These are phyloP conservation scores for Smithornis capensis DNA, from an alignment of 2,113 vertebrate species.

Conservation along the genomic window DNA sequence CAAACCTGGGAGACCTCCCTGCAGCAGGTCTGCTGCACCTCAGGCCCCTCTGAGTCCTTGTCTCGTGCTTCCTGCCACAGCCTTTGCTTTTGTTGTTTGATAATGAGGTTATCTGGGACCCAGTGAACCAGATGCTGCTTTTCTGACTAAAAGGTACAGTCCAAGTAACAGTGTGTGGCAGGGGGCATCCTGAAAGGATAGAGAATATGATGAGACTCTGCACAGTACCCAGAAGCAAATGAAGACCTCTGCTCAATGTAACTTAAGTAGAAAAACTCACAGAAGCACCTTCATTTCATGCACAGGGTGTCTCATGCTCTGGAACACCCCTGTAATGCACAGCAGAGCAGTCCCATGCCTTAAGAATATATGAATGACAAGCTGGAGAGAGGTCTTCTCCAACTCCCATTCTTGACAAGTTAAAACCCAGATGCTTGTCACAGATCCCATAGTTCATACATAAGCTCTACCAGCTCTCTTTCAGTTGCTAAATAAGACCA, in stretches of 20 bases:
- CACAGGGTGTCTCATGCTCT: not conserved
- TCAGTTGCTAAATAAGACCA: not conserved
- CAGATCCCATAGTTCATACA: not conserved
- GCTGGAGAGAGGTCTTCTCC: not conserved
- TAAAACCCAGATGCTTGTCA: not conserved
- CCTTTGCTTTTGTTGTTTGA: not conserved
- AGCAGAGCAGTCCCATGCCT: not conserved
- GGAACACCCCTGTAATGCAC: not conserved
- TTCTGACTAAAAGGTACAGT: not conserved
- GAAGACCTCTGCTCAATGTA: not conserved
- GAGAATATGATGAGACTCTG: not conserved
- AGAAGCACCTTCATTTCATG: not conserved
- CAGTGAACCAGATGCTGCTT: not conserved
- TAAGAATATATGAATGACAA: not conserved
- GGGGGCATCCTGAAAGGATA: not conserved
- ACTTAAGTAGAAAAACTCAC: not conserved
- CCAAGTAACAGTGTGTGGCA: not conserved
- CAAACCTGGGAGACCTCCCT: not conserved
- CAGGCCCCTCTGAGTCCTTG: not conserved
- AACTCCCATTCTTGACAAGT: not conserved
- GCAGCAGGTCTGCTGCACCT: not conserved
- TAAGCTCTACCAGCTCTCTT: not conserved
- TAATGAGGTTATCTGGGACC: not conserved
- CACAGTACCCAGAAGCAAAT: not conserved
- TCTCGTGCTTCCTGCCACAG: not conserved